Conservation (phyloP, 2,888 invertebrate species). For the Drosophila macrospina region DNA sequence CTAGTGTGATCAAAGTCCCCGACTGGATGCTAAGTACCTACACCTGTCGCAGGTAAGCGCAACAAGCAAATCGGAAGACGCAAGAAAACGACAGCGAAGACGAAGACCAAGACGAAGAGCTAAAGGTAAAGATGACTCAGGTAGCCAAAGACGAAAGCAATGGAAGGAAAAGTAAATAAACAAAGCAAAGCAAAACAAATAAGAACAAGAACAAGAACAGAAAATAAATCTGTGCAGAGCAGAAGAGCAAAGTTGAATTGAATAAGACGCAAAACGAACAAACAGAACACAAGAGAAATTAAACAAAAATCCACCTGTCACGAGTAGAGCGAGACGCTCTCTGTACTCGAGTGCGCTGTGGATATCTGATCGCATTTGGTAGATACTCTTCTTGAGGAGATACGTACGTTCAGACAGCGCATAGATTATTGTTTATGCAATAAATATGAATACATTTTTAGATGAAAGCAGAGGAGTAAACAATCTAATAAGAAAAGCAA, state of each 20-base stretch:
- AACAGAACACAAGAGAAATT: slow-evolving; percentile 33
- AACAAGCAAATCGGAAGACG: slow-evolving; percentile 20
- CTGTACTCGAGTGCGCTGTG: slow-evolving; percentile 10
- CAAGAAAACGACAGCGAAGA: slow-evolving; percentile 1
- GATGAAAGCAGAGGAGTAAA: not conserved
- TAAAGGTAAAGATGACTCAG: slow-evolving; percentile 25
- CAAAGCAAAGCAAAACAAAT: slow-evolving; percentile 19
- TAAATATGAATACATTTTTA: not conserved
- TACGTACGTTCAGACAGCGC: not conserved
- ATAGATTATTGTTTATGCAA: not conserved
- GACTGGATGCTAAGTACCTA: slow-evolving; percentile 27
- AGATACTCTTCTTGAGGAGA: slow-evolving; percentile 8
- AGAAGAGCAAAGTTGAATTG: slow-evolving; percentile 29
- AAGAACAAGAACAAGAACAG: slow-evolving; percentile 8
- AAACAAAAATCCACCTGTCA: slow-evolving; percentile 65
- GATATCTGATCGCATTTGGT: slow-evolving; percentile 40
- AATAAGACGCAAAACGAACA: slow-evolving; percentile 26
- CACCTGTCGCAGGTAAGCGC: slow-evolving; percentile 70
- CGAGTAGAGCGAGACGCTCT: slow-evolving; percentile 8
- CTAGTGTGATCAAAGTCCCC: slow-evolving; percentile 34
- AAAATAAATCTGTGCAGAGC: slow-evolving; percentile 13
- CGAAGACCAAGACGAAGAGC: not conserved
- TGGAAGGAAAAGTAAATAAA: slow-evolving; percentile 3
- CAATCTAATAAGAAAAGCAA: not conserved
- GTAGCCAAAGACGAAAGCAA: slow-evolving; percentile 36